Conservation (phyloP, 2,113 vertebrate species). For the Panthera tigris region DNA sequence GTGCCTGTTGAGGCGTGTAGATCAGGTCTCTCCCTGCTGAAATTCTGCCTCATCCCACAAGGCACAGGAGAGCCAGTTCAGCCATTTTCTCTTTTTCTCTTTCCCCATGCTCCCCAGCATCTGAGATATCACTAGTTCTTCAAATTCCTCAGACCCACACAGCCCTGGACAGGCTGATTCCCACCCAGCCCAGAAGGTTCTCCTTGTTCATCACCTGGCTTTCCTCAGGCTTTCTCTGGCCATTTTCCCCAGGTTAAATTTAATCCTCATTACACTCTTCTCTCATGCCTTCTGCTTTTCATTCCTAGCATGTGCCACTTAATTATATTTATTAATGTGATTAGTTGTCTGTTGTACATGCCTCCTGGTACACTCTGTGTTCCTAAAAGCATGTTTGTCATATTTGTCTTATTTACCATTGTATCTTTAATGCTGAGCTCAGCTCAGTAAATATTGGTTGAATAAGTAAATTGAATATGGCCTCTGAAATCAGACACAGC, state of each 20-base stretch:
- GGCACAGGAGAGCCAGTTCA: rapidly evolving
- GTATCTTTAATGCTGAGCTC: constrained; percentile 3
- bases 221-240: background rate
- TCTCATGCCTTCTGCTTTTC: background rate
- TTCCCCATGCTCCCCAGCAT: background rate
- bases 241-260: background rate
- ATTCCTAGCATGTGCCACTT: background rate
- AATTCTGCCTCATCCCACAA: background rate
- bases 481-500: constrained; percentile 19
- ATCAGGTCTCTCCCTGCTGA: background rate
- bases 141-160: rapidly evolving
- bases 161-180: rapidly evolving
- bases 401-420: background rate
- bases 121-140: background rate
- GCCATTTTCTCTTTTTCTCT: background rate
- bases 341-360: background rate
- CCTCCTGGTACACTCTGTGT: background rate
- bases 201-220: background rate
- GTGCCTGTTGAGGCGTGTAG: background rate
- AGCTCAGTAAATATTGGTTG: constrained; percentile 39
- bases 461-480: constrained; percentile 36
- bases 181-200: background rate
- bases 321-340: background rate
- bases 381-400: background rate
- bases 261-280: background rate